These are phyloP conservation scores for Trisateles emortualis DNA, from an alignment of 2,888 invertebrate genomes.

Conservation along the genomic window DNA sequence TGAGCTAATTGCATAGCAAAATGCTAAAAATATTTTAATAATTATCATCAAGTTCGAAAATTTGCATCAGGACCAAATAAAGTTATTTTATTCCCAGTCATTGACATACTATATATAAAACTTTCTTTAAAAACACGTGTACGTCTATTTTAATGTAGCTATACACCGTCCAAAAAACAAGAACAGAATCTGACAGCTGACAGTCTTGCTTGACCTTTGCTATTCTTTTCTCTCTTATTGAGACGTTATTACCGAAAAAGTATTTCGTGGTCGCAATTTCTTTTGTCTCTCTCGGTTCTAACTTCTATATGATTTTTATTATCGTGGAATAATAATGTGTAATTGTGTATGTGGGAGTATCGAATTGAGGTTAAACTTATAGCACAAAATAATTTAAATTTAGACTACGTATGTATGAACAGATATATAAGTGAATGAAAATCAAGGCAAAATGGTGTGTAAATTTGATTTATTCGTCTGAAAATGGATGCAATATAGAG, in stretches of 20 bases:
- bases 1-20: too few species aligned
- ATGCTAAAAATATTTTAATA: too few species aligned
- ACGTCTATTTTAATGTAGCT: too few species aligned
- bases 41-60: too few species aligned
- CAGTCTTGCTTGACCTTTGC: too few species aligned
- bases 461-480: slow-evolving; percentile 31
- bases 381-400: slow-evolving; percentile 71
- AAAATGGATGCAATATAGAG: slow-evolving; percentile 19
- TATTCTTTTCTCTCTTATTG: slow-evolving; percentile 10
- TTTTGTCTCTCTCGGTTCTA: neutral
- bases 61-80: too few species aligned
- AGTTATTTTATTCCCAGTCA: too few species aligned
- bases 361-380: slow-evolving; percentile 72
- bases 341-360: slow-evolving; percentile 57
- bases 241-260: too few species aligned
- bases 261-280: neutral
- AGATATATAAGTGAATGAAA: slow-evolving; percentile 66
- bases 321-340: too few species aligned
- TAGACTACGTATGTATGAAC: slow-evolving; percentile 72
- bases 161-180: too few species aligned
- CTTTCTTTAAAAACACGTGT: slow-evolving; percentile 12
- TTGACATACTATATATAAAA: neutral
- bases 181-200: slow-evolving; percentile 24
- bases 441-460: slow-evolving; percentile 69
- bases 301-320: neutral